Conservation (phyloP, 2,113 vertebrate species). For the Tetrax tetrax region DNA sequence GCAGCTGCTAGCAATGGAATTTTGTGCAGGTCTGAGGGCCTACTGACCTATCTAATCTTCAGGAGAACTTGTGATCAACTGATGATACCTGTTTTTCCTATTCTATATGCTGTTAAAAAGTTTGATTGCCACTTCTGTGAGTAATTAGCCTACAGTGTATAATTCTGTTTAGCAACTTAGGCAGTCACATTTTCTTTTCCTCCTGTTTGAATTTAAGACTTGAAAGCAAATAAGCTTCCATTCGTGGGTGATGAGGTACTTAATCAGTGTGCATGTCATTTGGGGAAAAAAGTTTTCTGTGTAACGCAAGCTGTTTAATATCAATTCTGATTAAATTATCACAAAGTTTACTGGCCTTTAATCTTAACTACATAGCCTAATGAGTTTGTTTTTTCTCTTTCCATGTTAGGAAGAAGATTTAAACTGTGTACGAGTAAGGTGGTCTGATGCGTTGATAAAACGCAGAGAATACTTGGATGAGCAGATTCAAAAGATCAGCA, state of each 20-base stretch:
- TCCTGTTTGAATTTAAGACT: constrained; percentile 2
- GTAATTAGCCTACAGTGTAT: background rate
- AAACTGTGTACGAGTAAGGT: constrained; percentile 91
- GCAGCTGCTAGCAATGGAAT: constrained; percentile 38
- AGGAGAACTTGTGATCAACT: background rate
- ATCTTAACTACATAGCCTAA: background rate
- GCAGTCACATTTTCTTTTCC: constrained; percentile 52
- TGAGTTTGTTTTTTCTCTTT: background rate
- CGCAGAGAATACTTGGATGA: constrained; percentile 95
- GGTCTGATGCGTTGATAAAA: constrained; percentile 96
- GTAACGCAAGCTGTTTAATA: constrained; percentile 54
- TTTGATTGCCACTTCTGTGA: constrained; percentile 20
- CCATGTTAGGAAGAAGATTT: constrained; percentile 91
- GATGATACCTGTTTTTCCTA: constrained; percentile 11
- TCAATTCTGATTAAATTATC: constrained; percentile 25
- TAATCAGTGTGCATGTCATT: constrained; percentile 47
- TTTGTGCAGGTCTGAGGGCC: constrained; percentile 18
- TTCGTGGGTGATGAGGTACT: constrained; percentile 36
- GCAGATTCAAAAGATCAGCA: constrained; percentile 97
- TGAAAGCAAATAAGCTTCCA: constrained; percentile 25
- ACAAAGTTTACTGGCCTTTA: background rate
- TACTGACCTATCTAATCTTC: constrained; percentile 48
- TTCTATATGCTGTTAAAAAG: background rate
- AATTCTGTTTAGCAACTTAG: background rate
- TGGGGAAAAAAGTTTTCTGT: background rate